phyloP scores from a whole-genome alignment of 2,797 vertebrate species.

The Lagocephalus sceleratus region DNA sequence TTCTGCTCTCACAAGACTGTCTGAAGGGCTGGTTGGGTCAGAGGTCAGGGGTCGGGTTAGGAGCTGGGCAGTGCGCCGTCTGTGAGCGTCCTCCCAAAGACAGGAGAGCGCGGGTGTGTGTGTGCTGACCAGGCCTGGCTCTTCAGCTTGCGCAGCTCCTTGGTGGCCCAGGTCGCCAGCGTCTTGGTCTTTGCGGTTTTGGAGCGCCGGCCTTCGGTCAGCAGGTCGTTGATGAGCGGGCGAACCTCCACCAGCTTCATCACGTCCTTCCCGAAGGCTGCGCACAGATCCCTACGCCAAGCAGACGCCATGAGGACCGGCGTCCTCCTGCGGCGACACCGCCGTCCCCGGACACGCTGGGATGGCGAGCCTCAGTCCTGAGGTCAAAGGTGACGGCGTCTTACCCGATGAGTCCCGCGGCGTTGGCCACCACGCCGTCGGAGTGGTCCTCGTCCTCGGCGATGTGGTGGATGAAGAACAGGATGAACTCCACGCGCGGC shows the following conservation, averaged over 20 bases:
- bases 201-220: constrained; percentile 94
- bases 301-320: no score
- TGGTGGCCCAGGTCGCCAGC: constrained; percentile 95
- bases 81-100: no score
- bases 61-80: no score
- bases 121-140: constrained; percentile 84
- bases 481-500: constrained; percentile 95
- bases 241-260: constrained; percentile 95
- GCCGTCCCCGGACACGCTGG: no score
- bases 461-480: constrained; percentile 97
- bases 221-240: constrained; percentile 94
- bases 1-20: no score
- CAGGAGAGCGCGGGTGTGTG: background rate
- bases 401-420: constrained; percentile 93
- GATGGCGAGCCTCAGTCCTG: no score
- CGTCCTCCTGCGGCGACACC: no score
- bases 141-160: constrained; percentile 97
- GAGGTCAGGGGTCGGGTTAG: no score
- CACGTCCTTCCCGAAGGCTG: constrained; percentile 94
- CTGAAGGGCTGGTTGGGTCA: no score
- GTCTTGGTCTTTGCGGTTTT: constrained; percentile 97
- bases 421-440: constrained; percentile 91
- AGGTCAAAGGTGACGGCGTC: constrained; percentile 6
- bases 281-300: constrained; percentile 86
- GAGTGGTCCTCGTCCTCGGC: constrained; percentile 96